phyloP scores from a whole-genome alignment of 2,113 vertebrate species.

The Atrichornis clamosus region DNA sequence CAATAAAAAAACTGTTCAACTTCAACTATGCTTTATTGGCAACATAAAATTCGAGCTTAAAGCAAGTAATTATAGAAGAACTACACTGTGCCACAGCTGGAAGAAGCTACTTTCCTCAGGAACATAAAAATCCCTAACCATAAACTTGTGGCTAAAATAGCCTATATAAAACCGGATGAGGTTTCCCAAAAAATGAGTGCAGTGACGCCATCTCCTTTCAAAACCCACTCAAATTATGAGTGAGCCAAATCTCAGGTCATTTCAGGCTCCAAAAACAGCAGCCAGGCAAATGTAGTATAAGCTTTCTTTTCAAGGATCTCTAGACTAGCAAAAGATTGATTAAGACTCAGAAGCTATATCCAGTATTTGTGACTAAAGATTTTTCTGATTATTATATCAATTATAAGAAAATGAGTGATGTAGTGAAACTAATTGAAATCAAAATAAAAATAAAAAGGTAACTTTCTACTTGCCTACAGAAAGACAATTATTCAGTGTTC shows the following conservation, averaged over 20 bases:
- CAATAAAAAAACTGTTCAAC: not conserved
- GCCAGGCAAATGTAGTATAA: not conserved
- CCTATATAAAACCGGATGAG: constrained; percentile 5
- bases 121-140: constrained; percentile 21
- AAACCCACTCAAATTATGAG: not conserved
- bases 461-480: not conserved
- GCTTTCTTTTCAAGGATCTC: not conserved
- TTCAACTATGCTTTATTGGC: not conserved
- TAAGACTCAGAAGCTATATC: not conserved
- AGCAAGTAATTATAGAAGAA: not conserved
- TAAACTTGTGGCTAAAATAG: constrained; percentile 29
- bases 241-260: constrained; percentile 18
- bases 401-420: not conserved
- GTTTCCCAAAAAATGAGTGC: constrained; percentile 3
- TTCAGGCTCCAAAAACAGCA: constrained; percentile 22
- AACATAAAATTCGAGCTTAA: not conserved
- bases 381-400: not conserved
- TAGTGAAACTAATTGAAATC: not conserved
- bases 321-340: not conserved
- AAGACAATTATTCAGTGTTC: not conserved
- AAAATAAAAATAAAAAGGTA: not conserved
- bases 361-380: not conserved
- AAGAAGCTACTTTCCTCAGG: not conserved
- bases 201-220: constrained; percentile 8
- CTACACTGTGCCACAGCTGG: not conserved